Conservation (phyloP, 1,140 invertebrate species). For the Armadillidium nasatum region DNA sequence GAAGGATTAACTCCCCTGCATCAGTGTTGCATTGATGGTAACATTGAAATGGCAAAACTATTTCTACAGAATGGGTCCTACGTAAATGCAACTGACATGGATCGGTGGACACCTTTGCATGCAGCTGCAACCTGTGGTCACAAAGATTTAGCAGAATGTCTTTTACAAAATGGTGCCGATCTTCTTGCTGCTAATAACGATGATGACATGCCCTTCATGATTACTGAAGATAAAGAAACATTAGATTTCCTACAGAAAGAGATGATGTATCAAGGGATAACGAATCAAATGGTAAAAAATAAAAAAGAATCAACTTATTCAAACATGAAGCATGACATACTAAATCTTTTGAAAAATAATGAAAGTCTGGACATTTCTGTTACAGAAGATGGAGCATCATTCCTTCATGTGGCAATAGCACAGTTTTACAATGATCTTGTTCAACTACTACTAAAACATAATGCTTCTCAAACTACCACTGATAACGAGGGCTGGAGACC, state of each 20-base stretch:
- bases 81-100: constrained; percentile 52
- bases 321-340: constrained; percentile 29
- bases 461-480: constrained; percentile 27
- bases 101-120: constrained; percentile 56
- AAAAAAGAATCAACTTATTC: constrained; percentile 23
- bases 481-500: constrained; percentile 42
- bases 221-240: constrained; percentile 89
- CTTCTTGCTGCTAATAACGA: constrained; percentile 62
- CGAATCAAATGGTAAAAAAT: constrained; percentile 27
- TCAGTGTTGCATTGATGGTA: constrained; percentile 53
- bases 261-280: constrained; percentile 33
- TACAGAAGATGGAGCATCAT: constrained; percentile 31
- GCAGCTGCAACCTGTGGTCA: constrained; percentile 55
- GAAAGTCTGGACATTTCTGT: constrained; percentile 30
- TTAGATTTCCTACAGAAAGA: constrained; percentile 36
- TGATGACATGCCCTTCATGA: constrained; percentile 95
- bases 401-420: constrained; percentile 42
- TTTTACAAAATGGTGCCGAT: constrained; percentile 37
- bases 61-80: constrained; percentile 55
- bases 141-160: constrained; percentile 49
- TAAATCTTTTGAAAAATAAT: constrained; percentile 18
- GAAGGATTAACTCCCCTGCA: constrained; percentile 56
- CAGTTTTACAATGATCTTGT: constrained; percentile 36
- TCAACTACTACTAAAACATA: constrained; percentile 34
- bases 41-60: constrained; percentile 55